These are phyloP conservation scores for Dolomedes plantarius DNA, from an alignment of 2,888 invertebrate species.

Conservation along the genomic window DNA sequence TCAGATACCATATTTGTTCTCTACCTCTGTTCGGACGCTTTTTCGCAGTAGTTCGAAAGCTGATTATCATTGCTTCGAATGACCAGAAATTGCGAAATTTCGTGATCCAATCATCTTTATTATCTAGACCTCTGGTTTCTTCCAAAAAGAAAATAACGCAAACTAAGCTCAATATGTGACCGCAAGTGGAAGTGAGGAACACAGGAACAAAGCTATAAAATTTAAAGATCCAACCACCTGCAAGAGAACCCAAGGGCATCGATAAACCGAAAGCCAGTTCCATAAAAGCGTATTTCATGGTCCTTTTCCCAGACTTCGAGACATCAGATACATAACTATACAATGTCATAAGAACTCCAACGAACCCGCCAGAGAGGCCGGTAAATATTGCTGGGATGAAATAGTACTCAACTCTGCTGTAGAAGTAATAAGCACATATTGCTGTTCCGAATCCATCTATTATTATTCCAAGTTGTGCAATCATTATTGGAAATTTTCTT, in stretches of 20 bases:
- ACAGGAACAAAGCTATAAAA: conserved; percentile 8
- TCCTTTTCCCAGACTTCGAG: conserved; percentile 40
- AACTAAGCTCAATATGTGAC: conserved; percentile 23
- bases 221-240: conserved; percentile 41
- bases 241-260: conserved; percentile 76
- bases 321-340: conserved; percentile 69
- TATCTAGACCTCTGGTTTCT: conserved; percentile 52
- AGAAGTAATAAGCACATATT: conserved; percentile 23
- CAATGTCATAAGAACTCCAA: conserved; percentile 30
- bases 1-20: conserved; percentile 48
- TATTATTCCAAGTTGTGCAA: conserved; percentile 46
- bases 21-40: conserved; percentile 46
- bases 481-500: conserved; percentile 64
- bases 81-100: conserved; percentile 41
- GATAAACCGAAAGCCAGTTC: conserved; percentile 82
- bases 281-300: conserved; percentile 62
- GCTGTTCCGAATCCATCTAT: conserved; percentile 35
- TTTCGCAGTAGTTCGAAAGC: conserved; percentile 32
- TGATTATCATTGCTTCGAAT: conserved; percentile 7
- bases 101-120: conserved; percentile 9
- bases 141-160: conserved; percentile 52
- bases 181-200: conserved; percentile 21
- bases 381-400: conserved; percentile 36
- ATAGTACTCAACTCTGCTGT: conserved; percentile 40
- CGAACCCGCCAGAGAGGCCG: conserved; percentile 57